phyloP scores from a whole-genome alignment of 35 echinoderm and acorn worm genomes.

The Acanthaster planci region DNA sequence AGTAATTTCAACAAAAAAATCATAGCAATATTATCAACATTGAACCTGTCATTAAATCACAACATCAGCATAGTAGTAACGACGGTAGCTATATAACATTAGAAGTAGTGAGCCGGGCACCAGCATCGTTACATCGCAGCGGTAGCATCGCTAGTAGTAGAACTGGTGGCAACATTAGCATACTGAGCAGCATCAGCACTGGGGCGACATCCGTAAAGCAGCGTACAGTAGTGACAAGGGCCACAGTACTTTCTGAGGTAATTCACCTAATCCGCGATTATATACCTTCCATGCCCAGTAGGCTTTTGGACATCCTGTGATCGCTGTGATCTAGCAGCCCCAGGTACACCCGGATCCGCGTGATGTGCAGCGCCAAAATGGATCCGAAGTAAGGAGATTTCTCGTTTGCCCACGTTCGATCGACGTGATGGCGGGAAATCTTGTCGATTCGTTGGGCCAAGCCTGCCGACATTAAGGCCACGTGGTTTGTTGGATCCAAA shows the following conservation, averaged over 20 bases:
- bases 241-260: background rate
- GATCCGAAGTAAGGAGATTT: background rate
- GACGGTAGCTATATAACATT: too few relatives aligned
- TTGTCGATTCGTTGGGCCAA: constrained; percentile 55
- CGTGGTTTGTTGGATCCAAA: constrained; percentile 61
- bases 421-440: constrained; percentile 29
- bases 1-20: too few relatives aligned
- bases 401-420: background rate
- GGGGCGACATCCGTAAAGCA: too few relatives aligned
- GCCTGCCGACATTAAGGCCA: constrained; percentile 51
- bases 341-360: constrained; percentile 28
- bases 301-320: constrained; percentile 11
- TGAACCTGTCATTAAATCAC: too few relatives aligned
- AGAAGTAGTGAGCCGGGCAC: too few relatives aligned
- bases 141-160: too few relatives aligned
- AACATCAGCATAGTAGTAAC: too few relatives aligned
- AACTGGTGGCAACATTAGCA: too few relatives aligned
- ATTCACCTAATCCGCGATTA: background rate
- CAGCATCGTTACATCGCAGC: too few relatives aligned
- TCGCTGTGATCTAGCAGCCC: constrained; percentile 37
- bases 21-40: too few relatives aligned
- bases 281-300: constrained; percentile 35
- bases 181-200: too few relatives aligned
- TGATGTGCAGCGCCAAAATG: background rate
- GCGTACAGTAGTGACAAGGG: too few relatives aligned